Evolutionary conservation across 2,888 invertebrate genomes (phyloP).

Genomic region (Hemicrepidius hirtus): DNA sequence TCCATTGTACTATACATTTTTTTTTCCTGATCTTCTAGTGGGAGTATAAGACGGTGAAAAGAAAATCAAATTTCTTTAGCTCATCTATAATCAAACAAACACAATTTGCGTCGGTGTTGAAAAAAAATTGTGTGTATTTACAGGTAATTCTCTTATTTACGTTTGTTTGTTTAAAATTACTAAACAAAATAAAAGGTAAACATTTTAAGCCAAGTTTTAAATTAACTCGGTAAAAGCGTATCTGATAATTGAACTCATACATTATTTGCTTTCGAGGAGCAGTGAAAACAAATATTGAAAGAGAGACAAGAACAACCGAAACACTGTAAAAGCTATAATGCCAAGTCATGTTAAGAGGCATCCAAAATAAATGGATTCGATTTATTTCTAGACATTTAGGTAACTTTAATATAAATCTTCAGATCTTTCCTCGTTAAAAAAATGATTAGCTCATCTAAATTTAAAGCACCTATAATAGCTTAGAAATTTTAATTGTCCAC

Average conservation of each 20-base stretch:
- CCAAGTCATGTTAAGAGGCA: constrained; percentile 26
- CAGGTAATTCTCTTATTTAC: constrained; percentile 2
- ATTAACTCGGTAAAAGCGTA: constrained; percentile 45
- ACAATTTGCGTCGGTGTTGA: too few relatives aligned
- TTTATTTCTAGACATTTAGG: constrained; percentile 27
- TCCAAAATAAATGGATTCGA: constrained; percentile 41
- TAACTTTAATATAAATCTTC: constrained; percentile 20
- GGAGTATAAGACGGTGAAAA: background rate
- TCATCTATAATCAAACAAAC: background rate
- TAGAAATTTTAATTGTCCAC: too few relatives aligned
- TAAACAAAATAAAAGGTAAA: constrained; percentile 34
- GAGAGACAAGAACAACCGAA: constrained; percentile 41
- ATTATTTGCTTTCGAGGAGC: constrained; percentile 43
- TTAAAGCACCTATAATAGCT: too few relatives aligned
- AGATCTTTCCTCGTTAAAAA: background rate
- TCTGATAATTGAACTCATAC: constrained; percentile 44
- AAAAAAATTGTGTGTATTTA: background rate
- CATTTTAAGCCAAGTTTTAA: constrained; percentile 42
- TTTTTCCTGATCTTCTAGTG: too few relatives aligned
- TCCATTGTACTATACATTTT: too few relatives aligned
- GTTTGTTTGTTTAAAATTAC: constrained; percentile 24
- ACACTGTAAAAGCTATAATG: constrained; percentile 40
- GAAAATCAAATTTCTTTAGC: background rate
- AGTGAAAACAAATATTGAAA: constrained; percentile 45
- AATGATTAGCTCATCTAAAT: background rate